Evolutionary conservation across 2,797 vertebrate species (phyloP), one percentile per base, ranked within the genome.

Genomic region (Borostomias antarcticus): DNA sequence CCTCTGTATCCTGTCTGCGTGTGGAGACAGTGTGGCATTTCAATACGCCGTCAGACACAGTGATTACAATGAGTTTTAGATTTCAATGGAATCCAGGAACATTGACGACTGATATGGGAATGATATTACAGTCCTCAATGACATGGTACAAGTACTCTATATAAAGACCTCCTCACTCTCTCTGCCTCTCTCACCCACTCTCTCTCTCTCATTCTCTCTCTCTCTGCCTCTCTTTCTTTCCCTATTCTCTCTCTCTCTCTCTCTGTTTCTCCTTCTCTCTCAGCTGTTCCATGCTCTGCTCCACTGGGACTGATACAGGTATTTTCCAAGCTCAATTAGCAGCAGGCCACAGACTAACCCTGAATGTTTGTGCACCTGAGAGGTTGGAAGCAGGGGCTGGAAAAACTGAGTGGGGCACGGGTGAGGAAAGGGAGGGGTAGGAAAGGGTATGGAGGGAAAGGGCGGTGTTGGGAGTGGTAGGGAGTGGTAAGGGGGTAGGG

Each of bases 281-380:
- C 89, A 87, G 89, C 89, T 90, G 89, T 90, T 92, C 91, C 90
- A 89, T 85, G 84, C 85, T 74, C 77, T 70, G 73, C 73, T 85
- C 90, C 83, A 58, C 85, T 88, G 90, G 89, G 91, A 93, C 85
- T 92, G 88, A 92, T 93, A 92, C 91, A 93, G n/a, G 91, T 91
- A 93, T 93, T 94, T 94, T 93, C 93, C 92, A 86, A 74, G 84
- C 88, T 91, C 89, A 92, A 93, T 94, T 93, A 94, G 86, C 86
- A 64, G 72, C 76, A 79, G 80, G 83, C 76, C 85, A 91, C 91
- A 89, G 89, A 93, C 91, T 91, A 91, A 92, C 89, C 91, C 89
- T 68, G 82, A 90, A 88, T 93, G 92, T 93, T 93, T 93, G 92
- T 93, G 86, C 92, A 93, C 92, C 92, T 93, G 91, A 93, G 82